Base-by-base conservation (phyloP, 2,797 vertebrate species). In the Sorex maritimensis region DNA sequence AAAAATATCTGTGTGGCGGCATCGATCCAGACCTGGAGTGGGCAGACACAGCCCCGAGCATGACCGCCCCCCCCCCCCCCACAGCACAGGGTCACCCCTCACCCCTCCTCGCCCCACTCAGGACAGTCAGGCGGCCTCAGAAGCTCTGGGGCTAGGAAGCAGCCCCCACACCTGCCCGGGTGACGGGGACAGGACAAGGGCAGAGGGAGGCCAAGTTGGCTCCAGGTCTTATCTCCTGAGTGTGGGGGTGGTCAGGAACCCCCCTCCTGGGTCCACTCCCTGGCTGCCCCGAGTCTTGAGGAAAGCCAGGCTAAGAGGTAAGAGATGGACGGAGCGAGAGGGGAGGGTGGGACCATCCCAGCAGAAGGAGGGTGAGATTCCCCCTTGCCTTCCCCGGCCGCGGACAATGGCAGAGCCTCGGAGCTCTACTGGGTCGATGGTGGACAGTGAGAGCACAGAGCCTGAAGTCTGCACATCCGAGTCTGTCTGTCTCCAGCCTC, bases 1-100 rank as follows among this genome's bases (percentile, higher is more conserved):
- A 99, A 99, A 97, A 99, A 99, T 96, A 99, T 99, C 98, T 99
- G 99, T 21, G 99, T 99, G 80, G 99, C 99, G 85, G 99, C 99
- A 96, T 99, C 99, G 89, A 99, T 99, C 99, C 99, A 99, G 10
- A 99, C 99, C 99, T 99, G 97, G 68, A 98, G 91, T 0, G 8
- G 71, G 52, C 24, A 83, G 74, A 83, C 12, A 21, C 63, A 88
- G 46, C 7, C 6, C 12, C 5, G 95, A 44, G 5, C 61, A 88
- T 19, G 52, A 6, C 19, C 41, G 30, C 34, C 65, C 12, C 5
- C 26, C 26, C 5, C 26, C 26, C 69, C 30, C 79, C 28, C 24
- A 1, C 0, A 30, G 46, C 58, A 52, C 0, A 1, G 4, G 5
- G 58, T 23, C 58, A 61, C 4, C 49, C 58, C 58, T 23, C 58